Evolutionary conservation across 2,113 vertebrate species (phyloP).

Genomic region (Delphinus delphis): DNA sequence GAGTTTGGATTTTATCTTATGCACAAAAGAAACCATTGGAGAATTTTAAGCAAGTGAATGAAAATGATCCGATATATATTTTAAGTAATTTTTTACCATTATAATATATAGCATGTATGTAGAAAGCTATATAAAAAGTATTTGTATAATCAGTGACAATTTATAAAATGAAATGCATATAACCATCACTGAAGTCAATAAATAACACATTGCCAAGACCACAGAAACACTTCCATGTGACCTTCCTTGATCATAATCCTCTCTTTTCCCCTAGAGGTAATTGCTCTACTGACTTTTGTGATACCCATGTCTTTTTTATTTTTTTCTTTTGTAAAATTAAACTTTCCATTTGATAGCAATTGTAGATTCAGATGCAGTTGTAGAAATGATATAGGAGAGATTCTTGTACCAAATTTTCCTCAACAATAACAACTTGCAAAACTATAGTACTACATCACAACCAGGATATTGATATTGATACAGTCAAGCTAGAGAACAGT

Average conservation of each 20-base stretch:
- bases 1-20: neutral
- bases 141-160: neutral
- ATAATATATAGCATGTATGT: neutral
- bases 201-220: neutral
- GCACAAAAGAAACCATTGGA: neutral
- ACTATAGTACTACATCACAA: neutral
- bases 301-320: neutral
- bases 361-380: neutral
- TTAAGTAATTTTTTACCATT: conserved; percentile 1
- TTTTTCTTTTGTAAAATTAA: neutral
- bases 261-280: neutral
- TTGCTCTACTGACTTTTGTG: neutral
- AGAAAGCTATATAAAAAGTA: neutral
- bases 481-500: neutral
- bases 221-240: neutral
- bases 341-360: neutral
- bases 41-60: neutral
- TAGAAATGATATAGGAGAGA: neutral
- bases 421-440: neutral
- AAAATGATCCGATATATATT: neutral
- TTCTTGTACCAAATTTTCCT: neutral
- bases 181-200: neutral
- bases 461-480: neutral
- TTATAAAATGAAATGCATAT: neutral
- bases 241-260: neutral